Base-by-base conservation (phyloP, 2,888 invertebrate genomes). In the Operophtera brumata region DNA sequence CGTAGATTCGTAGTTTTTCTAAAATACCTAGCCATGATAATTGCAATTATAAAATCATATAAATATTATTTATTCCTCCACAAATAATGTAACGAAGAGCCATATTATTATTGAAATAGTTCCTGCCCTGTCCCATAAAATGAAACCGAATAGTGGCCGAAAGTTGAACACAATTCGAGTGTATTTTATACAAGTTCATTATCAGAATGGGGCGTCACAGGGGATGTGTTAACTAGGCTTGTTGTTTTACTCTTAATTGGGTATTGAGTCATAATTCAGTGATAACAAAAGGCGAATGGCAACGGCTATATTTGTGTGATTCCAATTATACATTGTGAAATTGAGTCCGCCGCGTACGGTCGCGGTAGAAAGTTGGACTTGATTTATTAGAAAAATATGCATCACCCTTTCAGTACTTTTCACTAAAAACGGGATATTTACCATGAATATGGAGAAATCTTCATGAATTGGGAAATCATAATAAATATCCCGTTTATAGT, bases 321-420 rank as follows among this genome's bases (percentile, higher is more conserved):
- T 80, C 81, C 81, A 85, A 85, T 84, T 85, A 84, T 79, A 54
- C 75, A 79, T 80, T 73, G 75, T 78, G 73, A 72, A 82, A 84
- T 85, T 81, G 79, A 81, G 74, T 77, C 73, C 62, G 64, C 64
- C 40, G 46, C 45, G 64, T 64, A 67, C 52, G 47, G 44, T 45
- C 45, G 47, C 34, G 37, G 20, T 1, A n/a, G 28, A 47, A 32
- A 30, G 30, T 0, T 30, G 2, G 47, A n/a, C 47, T 49, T 61
- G 47, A 66, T 64, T 37, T 49, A 54, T 57, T 49, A 51, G 39
- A 20, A 35, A 55, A 37, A 46, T 30, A 25, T 20, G 11, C 14
- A 59, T 30, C 13, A 30, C 35, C 39, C 41, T 12, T 39, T n/a
- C n/a, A n/a, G n/a, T n/a, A n/a, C n/a, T n/a, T n/a, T n/a, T n/a